Conservation (phyloP, 2,797 vertebrate species). For the Tragelaphus eurycerus region DNA sequence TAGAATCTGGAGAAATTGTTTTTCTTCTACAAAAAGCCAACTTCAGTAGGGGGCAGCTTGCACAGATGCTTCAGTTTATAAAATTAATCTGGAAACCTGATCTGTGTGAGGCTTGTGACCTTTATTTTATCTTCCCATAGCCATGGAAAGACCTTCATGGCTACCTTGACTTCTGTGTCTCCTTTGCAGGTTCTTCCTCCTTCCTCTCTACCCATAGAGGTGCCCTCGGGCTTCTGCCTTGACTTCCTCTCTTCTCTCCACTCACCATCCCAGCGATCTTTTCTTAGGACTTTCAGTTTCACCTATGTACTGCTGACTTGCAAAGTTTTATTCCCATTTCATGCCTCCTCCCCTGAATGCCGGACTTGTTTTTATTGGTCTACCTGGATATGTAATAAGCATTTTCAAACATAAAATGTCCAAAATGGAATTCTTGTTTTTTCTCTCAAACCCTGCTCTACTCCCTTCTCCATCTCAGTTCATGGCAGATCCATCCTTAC, state of each 20-base stretch:
- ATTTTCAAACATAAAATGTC: background rate
- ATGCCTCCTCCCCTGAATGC: background rate
- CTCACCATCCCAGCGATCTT: background rate
- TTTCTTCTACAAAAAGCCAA: background rate
- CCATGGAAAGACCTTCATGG: fast-evolving
- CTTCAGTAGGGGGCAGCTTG: background rate
- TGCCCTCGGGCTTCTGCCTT: too few species aligned
- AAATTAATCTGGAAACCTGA: background rate
- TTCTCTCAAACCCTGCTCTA: too few species aligned
- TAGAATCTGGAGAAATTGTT: background rate
- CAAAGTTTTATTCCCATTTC: background rate
- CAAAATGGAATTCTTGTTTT: background rate
- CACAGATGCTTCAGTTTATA: background rate
- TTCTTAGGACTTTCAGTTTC: background rate
- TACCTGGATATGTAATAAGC: background rate
- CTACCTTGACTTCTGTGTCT: background rate
- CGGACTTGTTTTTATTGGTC: background rate
- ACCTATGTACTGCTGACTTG: background rate
- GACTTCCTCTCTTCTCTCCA: background rate
- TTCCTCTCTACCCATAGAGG: too few species aligned
- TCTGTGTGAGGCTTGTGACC: background rate
- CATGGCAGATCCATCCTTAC: background rate
- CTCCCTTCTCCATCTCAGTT: background rate
- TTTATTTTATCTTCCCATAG: background rate
- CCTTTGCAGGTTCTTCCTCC: background rate